Conservation (phyloP, 2,888 invertebrate species). For the Tetragnatha montana region DNA sequence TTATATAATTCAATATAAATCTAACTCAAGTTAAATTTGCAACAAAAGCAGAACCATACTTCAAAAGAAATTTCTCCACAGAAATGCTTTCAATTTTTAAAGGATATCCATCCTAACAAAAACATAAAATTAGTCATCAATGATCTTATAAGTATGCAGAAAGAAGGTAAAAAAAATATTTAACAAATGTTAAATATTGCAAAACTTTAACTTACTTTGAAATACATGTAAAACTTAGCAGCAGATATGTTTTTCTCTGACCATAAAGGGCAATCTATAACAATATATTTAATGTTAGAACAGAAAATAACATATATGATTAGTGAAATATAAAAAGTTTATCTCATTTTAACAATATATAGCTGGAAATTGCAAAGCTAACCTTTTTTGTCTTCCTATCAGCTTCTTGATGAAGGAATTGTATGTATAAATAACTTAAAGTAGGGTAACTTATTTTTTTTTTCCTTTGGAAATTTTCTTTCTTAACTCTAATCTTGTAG, state of each 20-base stretch:
- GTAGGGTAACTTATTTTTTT: no score
- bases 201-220: slow-evolving; percentile 29
- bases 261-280: slow-evolving; percentile 51
- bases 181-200: not conserved
- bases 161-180: not conserved
- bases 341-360: no score
- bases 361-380: no score
- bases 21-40: not conserved
- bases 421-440: no score
- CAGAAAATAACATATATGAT: not conserved
- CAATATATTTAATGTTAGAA: not conserved
- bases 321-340: no score
- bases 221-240: slow-evolving; percentile 58
- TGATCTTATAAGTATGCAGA: not conserved
- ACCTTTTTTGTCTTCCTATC: no score
- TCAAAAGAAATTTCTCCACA: slow-evolving; percentile 30
- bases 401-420: no score
- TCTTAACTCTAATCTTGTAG: no score
- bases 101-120: slow-evolving; percentile 59
- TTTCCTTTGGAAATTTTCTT: no score
- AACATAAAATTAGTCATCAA: not conserved
- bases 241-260: not conserved
- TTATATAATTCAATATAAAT: no score
- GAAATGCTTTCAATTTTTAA: slow-evolving; percentile 47
- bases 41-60: slow-evolving; percentile 27